These are phyloP conservation scores for Todiramphus chloris DNA, from an alignment of 2,113 vertebrate species.

Conservation along the genomic window DNA sequence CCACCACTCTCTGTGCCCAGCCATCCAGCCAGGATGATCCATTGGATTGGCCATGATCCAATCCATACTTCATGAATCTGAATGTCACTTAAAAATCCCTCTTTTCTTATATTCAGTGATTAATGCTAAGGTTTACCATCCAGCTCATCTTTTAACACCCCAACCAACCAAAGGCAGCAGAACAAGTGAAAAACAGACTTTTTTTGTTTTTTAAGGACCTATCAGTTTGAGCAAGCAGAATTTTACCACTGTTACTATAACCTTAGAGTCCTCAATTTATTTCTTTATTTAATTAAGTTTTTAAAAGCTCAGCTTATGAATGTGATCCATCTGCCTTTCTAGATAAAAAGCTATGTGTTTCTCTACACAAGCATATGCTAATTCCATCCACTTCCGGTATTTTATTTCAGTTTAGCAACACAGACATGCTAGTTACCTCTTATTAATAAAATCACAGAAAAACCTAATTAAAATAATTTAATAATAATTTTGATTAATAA, in stretches of 20 bases:
- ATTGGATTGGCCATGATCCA: too few species aligned
- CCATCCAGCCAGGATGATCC: too few species aligned
- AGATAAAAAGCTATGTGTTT: neutral
- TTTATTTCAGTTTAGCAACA: neutral
- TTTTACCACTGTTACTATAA: neutral
- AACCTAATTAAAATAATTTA: neutral
- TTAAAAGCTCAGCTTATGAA: neutral
- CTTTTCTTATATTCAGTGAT: neutral
- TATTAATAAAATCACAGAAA: neutral
- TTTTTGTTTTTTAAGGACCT: neutral
- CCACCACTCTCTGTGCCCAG: too few species aligned
- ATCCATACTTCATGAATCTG: neutral
- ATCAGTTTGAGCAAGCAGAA: neutral
- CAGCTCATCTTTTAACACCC: neutral
- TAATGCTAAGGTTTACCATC: neutral
- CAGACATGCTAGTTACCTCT: neutral
- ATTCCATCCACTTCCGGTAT: neutral
- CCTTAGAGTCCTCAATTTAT: neutral
- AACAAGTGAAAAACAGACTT: neutral
- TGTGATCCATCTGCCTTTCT: neutral
- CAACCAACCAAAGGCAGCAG: neutral
- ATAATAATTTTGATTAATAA: neutral
- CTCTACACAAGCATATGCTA: neutral
- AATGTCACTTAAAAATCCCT: neutral
- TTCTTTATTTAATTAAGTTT: neutral